A percentile compares a stretch with the other conserved stretches of the same genome.
Evolutionary conservation across 2,888 invertebrate genomes (phyloP).

Genomic region (Cheilosia soror): DNA sequence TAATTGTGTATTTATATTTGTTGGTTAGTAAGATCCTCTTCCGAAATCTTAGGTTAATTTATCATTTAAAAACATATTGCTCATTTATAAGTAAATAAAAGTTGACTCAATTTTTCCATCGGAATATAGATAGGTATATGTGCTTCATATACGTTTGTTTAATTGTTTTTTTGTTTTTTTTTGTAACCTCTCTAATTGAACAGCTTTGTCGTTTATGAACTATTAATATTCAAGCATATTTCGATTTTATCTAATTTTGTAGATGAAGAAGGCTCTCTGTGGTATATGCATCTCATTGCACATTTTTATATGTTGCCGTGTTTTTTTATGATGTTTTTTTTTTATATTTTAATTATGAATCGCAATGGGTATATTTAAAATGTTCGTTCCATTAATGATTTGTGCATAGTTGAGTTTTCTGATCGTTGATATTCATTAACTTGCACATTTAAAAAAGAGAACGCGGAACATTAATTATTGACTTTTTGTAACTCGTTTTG

Average conservation of each 20-base stretch:
- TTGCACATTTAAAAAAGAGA: conserved; percentile 37
- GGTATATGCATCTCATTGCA: conserved; percentile 45
- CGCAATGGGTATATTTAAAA: conserved; percentile 15
- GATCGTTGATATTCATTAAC: conserved; percentile 53
- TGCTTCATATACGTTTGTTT: conserved; percentile 25
- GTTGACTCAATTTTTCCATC: conserved; percentile 42
- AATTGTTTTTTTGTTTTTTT: neutral
- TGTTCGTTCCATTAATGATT: conserved; percentile 38
- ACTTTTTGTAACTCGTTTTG: conserved; percentile 44
- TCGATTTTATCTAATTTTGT: conserved; percentile 40
- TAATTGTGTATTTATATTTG: conserved; percentile 37
- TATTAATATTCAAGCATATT: conserved; percentile 55
- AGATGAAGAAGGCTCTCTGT: conserved; percentile 60
- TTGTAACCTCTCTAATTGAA: conserved; percentile 52
- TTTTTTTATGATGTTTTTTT: neutral
- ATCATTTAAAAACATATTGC: conserved; percentile 25
- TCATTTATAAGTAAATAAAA: conserved; percentile 37
- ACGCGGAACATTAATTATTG: conserved; percentile 51
- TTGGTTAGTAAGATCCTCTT: conserved; percentile 53
- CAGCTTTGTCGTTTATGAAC: conserved; percentile 25
- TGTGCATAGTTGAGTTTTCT: conserved; percentile 62
- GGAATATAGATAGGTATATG: conserved; percentile 36
- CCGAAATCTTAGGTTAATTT: conserved; percentile 47
- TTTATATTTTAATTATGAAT: conserved; percentile 15
- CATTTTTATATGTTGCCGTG: conserved; percentile 7